Base-by-base conservation (phyloP, 2,797 vertebrate species). In the Spinus pinus region DNA sequence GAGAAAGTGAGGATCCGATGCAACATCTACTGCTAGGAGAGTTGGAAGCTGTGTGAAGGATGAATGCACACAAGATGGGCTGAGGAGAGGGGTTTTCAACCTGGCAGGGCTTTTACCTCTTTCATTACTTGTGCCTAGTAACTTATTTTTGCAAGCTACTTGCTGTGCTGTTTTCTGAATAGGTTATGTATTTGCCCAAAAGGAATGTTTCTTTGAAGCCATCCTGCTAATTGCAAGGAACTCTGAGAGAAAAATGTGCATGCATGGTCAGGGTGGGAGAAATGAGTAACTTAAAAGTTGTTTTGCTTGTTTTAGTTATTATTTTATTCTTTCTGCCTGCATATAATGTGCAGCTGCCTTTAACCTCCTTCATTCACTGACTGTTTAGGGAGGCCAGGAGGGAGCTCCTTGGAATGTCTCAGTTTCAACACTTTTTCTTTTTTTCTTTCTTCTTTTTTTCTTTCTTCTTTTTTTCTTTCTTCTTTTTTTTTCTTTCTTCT, bases 161-260 rank as follows among this genome's bases (percentile, higher is more conserved):
- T 4, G 75, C 25, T 46, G 21, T 79, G 49, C 30, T 86, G 2
- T 72, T 93, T 69, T 90, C 53, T 86, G 53, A 84, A 93, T 62
- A 85, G 15, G 60, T 92, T 77, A 86, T 64, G 31, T 90, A 80
- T 95, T 95, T 92, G 77, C 92, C 86, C 86, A 88, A 95, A 94
- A 89, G 93, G 66, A 71, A 73, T 3, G 2, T 82, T 92, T 84
- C 64, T 88, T 92, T 92, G 56, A 90, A 95, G 56, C 33, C 14
- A 20, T 75, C 85, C 65, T 33, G 18, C 42, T 94, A 85, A 86
- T 73, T 82, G 72, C 57, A 88, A 42, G 39, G 60, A 85, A 24
- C 78, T 86, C 61, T 24, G 66, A 86, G 41, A 77, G 53, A 31
- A 81, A 78, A 94, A 79, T 16, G 37, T 46, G 31, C 44, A 67